Conservation (phyloP, 2,113 vertebrate genomes). For the Megaceryle maxima region DNA sequence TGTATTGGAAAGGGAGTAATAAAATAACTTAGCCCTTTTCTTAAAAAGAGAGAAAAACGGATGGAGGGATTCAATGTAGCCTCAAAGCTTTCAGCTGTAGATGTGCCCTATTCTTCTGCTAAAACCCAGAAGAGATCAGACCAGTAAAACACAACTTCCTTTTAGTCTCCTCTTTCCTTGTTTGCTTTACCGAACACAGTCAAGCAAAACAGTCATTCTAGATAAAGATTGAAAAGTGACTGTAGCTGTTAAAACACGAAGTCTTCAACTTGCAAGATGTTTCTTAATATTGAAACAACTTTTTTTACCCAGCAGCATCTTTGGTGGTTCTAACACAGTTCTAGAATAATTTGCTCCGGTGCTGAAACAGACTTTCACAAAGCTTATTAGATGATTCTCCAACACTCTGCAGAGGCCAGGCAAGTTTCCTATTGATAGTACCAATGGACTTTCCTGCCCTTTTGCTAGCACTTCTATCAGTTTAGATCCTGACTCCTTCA, state of each 20-base stretch:
- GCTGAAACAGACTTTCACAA: background rate
- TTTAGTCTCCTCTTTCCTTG: background rate
- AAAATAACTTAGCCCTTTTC: background rate
- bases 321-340: background rate
- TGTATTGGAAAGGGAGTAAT: background rate
- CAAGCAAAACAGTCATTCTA: background rate
- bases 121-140: background rate
- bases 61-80: background rate
- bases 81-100: background rate
- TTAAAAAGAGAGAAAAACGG: background rate
- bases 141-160: background rate
- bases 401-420: background rate
- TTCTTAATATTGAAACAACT: background rate
- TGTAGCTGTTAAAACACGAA: background rate
- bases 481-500: background rate
- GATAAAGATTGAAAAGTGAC: background rate
- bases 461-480: background rate
- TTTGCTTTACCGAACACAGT: background rate
- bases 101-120: background rate
- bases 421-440: background rate
- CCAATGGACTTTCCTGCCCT: background rate
- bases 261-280: background rate
- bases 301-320: background rate
- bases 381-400: background rate
- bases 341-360: background rate